Evolutionary conservation across 2,113 vertebrate species (phyloP), one percentile per base, ranked within the genome.

Genomic region (Prunella fulvescens): DNA sequence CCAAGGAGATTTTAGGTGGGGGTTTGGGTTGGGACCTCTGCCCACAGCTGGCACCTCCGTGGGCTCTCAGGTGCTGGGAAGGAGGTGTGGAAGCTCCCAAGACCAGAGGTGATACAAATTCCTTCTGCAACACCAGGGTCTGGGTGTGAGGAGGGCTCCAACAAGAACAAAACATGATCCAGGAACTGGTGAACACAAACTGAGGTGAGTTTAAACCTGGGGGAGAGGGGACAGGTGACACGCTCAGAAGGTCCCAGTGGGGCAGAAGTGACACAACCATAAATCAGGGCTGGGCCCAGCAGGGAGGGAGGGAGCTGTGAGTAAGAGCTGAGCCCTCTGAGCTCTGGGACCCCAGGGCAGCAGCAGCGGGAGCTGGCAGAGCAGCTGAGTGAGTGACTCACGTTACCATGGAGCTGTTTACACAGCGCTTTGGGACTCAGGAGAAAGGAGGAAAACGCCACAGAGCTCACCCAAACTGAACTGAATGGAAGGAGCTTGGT

Each of bases 321-420:
- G 93, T 40, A 60, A 45, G 15, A 4, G 15, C 69, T 20, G 72
- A 44, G 71, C 47, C 39, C 60, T 66, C 79, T 66, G 53, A n/a
- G n/a, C 62, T 47, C 87, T 40, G 81, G 37, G 48, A 37, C 61
- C 73, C 5, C 14, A 10, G 37, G 37, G 37, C 37, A 37, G 37
- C 37, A 37, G 37, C 2, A 33, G 74, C 78, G 14, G 81, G n/a
- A 79, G 62, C 65, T 76, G 5, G 77, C 86, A 70, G 67, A 25
- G 12, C 14, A 39, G 37, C 88, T 7, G 3, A 22, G 2, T 7
- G 3, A 22, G 2, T 96, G 96, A 94, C 58, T 96, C 95, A 96
- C 17, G 85, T 96, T 48, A 45, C 93, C 13, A 65, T 31, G 90
- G 90, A 93, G 62, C 4, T 95, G 90, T 95, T 96, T 88, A 90